These are phyloP conservation scores for Hystrix brachyura DNA, from an alignment of 2,113 vertebrate species.

Conservation along the genomic window DNA sequence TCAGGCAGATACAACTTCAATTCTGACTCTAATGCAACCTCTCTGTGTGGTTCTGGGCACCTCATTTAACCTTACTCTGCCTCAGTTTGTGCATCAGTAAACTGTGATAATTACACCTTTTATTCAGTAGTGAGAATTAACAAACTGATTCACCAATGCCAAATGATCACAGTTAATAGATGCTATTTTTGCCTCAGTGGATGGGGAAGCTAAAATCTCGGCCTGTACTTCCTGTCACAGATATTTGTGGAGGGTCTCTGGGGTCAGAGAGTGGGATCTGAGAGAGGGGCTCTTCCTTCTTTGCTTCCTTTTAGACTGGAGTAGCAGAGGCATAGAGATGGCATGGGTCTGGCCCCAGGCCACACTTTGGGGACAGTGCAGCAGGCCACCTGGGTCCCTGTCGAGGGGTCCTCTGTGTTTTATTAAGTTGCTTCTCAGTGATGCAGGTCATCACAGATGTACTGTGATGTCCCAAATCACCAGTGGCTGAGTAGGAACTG, in stretches of 20 bases:
- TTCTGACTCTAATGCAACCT: background rate
- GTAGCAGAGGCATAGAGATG: background rate
- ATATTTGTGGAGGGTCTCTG: background rate
- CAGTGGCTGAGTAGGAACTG: background rate
- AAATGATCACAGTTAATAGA: background rate
- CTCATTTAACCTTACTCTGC: background rate
- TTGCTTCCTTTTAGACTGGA: background rate
- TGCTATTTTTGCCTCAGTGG: background rate
- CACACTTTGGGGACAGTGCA: background rate
- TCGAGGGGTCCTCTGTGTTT: background rate
- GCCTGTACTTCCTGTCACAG: background rate
- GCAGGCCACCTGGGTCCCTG: background rate
- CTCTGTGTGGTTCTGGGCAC: background rate
- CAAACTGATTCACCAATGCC: background rate
- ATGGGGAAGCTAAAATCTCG: background rate
- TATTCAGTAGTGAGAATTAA: constrained; percentile 14
- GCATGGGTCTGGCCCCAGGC: background rate
- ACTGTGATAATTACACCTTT: background rate
- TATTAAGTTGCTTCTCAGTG: background rate
- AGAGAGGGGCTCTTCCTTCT: background rate
- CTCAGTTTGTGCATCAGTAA: background rate
- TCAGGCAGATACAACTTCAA: background rate
- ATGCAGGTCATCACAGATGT: background rate
- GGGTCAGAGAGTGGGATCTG: background rate
- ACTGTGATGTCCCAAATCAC: background rate